Evolutionary conservation across 2,888 invertebrate species (phyloP).

Genomic region (Temnothorax ravouxi): DNA sequence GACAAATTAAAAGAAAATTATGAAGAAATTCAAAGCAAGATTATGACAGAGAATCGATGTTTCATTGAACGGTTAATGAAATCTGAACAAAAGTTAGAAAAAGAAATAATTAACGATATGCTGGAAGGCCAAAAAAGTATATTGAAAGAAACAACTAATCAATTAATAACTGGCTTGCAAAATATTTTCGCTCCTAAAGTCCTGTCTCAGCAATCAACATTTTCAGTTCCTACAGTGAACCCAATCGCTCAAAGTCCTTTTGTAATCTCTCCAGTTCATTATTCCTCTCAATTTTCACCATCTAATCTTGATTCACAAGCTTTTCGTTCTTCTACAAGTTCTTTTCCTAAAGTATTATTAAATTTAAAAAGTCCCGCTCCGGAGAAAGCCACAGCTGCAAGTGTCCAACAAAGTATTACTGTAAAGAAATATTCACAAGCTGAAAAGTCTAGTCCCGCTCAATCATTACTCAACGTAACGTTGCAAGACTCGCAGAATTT

Average conservation of each 20-base stretch:
- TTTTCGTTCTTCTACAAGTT: background rate
- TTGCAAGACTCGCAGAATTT: background rate
- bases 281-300: background rate
- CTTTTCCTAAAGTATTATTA: slow-evolving; percentile 11
- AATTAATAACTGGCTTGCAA: slow-evolving; percentile 19
- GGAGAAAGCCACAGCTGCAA: background rate
- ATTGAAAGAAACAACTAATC: slow-evolving; percentile 18
- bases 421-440: background rate
- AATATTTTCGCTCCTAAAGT: background rate
- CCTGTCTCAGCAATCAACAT: background rate
- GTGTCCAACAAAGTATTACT: background rate
- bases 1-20: slow-evolving; percentile 16
- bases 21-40: slow-evolving; percentile 5
- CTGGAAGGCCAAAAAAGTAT: slow-evolving; percentile 5
- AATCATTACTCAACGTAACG: background rate
- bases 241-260: slow-evolving; percentile 6
- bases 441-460: background rate
- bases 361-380: background rate
- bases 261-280: slow-evolving; percentile 12
- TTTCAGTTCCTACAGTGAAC: slow-evolving; percentile 8
- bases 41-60: slow-evolving; percentile 17
- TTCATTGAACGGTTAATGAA: background rate
- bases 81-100: background rate
- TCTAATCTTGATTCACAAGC: slow-evolving; percentile 16
- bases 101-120: slow-evolving; percentile 20